phyloP scores from a whole-genome alignment of 2,888 invertebrate genomes.

The Dasysyrphus albostriatus region DNA sequence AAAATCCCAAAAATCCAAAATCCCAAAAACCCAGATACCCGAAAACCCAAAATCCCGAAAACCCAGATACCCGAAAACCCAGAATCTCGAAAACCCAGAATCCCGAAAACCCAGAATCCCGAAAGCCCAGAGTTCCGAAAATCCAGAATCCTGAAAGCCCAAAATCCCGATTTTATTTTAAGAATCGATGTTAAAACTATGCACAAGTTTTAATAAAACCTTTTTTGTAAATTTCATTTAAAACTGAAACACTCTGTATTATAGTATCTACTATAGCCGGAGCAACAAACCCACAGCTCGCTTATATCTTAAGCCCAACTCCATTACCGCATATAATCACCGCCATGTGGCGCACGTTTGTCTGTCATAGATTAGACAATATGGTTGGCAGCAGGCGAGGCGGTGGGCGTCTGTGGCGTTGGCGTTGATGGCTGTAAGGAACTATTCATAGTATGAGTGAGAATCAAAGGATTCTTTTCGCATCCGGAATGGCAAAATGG shows the following conservation, averaged over 20 bases:
- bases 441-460: slow-evolving; percentile 31
- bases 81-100: no score
- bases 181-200: no score
- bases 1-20: no score
- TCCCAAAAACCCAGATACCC: no score
- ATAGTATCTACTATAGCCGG: background rate
- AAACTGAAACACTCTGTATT: slow-evolving; percentile 18
- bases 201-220: no score
- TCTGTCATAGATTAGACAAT: slow-evolving; percentile 66
- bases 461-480: slow-evolving; percentile 50
- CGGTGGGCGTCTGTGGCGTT: background rate
- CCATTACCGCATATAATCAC: slow-evolving; percentile 19
- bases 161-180: no score
- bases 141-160: no score
- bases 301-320: slow-evolving; percentile 15
- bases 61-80: no score
- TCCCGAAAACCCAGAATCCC: no score
- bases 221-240: background rate
- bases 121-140: no score
- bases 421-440: background rate
- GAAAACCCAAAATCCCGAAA: no score
- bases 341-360: slow-evolving; percentile 64
- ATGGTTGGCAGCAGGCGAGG: slow-evolving; percentile 21
- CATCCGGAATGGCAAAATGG: slow-evolving; percentile 14
- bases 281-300: slow-evolving; percentile 63